Base-by-base conservation (phyloP, 2,113 vertebrate genomes). In the Pteronura brasiliensis region DNA sequence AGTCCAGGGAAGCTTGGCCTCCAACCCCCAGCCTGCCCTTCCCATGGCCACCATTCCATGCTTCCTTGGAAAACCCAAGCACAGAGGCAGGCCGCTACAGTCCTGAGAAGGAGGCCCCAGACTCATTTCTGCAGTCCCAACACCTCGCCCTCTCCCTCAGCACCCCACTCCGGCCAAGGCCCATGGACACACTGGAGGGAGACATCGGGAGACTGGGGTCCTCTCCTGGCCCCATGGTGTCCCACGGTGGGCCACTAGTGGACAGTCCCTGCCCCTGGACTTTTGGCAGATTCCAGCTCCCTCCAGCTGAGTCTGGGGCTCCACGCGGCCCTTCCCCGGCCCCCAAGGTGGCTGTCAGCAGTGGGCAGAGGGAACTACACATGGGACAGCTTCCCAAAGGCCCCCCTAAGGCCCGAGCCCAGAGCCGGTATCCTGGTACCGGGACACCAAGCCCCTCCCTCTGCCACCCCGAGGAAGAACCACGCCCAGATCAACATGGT, bases 1-100 rank as follows among this genome's bases (percentile, higher is more conserved):
- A 7, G 72, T 25, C n/a, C 1, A 0, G 34, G 71, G 47, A n/a
- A 13, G 63, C 49, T 31, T 0, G 0, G 47, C 20, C 47, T 74
- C 71, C 39, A 2, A 27, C 8, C 12, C 36, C 27, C 14, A 27
- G 13, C 6, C 23, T 6, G 15, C n/a, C 55, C 39, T 9, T 6
- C 9, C 39, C 85, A 3, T 0, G 23, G 34, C 69, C 76, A 12
- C 81, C 12, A 14, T 47, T 39, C 63, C 18, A 4, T 0, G 9
- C n/a, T 12, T 39, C 27, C 89, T 74, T 6, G 0, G 34, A 31
- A 72, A 39, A 34, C 17, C 65, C 10, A 1, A 49, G 81, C n/a
- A 17, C 17, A 8, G 9, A 15, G 82, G 17, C 11, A 36, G 76
- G 59, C 42, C 57, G 7, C 34, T 13, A 17, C 63, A 8, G 71